Evolutionary conservation across 92 coral and sea anemone genomes (phyloP).

Genomic region (Palythoa grandis): DNA sequence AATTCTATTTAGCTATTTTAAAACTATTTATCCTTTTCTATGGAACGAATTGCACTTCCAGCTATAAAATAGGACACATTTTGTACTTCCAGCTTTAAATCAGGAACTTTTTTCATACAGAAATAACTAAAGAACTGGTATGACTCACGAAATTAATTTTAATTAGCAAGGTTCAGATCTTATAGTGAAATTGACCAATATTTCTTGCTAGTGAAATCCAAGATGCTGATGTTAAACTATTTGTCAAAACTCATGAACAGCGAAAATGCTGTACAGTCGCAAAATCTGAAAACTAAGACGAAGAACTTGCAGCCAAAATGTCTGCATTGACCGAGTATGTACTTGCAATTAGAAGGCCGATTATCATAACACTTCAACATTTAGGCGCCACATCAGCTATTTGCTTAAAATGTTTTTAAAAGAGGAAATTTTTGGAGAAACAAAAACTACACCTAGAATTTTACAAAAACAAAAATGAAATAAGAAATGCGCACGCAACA

Average conservation of each 20-base stretch:
- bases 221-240: not conserved
- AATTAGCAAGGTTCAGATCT: too few species aligned
- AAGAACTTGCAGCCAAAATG: not conserved
- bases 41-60: not conserved
- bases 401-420: not conserved
- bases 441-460: too few species aligned
- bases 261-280: not conserved
- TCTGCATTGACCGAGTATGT: not conserved
- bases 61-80: not conserved
- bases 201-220: not conserved
- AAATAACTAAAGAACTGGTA: not conserved
- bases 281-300: not conserved
- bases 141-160: not conserved
- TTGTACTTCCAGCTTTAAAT: not conserved
- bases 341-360: not conserved
- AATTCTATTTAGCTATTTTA: not conserved
- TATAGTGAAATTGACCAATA: not conserved
- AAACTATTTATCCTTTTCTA: not conserved
- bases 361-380: not conserved
- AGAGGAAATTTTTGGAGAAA: not conserved
- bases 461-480: too few species aligned
- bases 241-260: not conserved
- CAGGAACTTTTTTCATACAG: not conserved
- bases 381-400: slow-evolving; percentile 19
- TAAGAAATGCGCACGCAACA: too few species aligned